Evolutionary conservation across 2,113 vertebrate species (phyloP).

Genomic region (Anguilla rostrata): DNA sequence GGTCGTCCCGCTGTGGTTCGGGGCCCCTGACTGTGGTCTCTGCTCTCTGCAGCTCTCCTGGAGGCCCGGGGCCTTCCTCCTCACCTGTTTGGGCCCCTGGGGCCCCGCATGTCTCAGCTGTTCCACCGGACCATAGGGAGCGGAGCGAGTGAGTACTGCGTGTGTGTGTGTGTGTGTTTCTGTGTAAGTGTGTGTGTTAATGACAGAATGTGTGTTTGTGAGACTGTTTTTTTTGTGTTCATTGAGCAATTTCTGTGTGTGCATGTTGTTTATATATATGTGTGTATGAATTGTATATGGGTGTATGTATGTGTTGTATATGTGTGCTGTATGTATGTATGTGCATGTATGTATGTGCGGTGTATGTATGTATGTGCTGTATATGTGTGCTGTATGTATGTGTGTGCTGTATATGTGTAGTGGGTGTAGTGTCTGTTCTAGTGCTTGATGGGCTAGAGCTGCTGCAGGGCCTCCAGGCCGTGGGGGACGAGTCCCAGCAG

Average conservation of each 20-base stretch:
- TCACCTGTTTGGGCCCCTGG: conserved; percentile 96
- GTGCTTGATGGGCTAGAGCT: no score
- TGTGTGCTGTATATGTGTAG: not conserved
- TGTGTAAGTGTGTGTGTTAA: not conserved
- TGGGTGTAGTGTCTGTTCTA: no score
- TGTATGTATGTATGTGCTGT: no score
- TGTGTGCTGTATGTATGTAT: not conserved
- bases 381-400: no score
- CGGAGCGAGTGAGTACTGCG: conserved; percentile 87
- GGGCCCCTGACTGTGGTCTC: conserved; percentile 19
- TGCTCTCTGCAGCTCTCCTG: conserved; percentile 77
- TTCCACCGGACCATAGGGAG: conserved; percentile 99
- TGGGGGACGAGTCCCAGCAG: conserved; percentile 93
- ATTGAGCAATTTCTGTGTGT: not conserved
- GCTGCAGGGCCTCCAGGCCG: conserved; percentile 94
- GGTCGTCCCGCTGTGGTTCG: no score
- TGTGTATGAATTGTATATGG: not conserved
- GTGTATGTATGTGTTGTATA: not conserved
- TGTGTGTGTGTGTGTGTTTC: not conserved
- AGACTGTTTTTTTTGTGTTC: not conserved
- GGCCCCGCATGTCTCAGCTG: conserved; percentile 97
- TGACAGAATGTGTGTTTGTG: not conserved
- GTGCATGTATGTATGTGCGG: no score
- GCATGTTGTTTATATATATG: not conserved
- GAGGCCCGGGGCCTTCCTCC: conserved; percentile 97